Base-by-base conservation (phyloP, 2,113 vertebrate species). In the Talpa occidentalis region DNA sequence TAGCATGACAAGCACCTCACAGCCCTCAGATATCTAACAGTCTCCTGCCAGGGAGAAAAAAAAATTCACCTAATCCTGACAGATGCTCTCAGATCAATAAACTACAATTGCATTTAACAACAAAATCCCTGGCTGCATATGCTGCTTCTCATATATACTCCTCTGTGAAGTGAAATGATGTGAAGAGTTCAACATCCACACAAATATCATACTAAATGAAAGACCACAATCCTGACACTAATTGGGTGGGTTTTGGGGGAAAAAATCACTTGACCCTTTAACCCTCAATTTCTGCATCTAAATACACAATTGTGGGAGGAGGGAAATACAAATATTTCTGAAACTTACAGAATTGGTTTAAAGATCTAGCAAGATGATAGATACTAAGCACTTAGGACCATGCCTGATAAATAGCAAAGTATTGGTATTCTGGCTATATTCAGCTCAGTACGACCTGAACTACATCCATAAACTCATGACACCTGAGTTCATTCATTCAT, bases 31-130 rank as follows among this genome's bases (percentile, higher is more conserved):
- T 77, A 76, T 64, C 64, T n/a, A 74, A 37, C 11, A 89, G 28
- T 12, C 30, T 11, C 70, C 54, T 69, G 74, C 12, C 66, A 87
- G 66, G 52, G 37, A n/a, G n/a, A 44, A 84, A 72, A 44, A 24
- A 56, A 52, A 67, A 44, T 2, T 62, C 52, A 67, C 19, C 16
- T 87, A 76, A 67, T 91, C 30, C 21, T 91, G 30, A 80, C 22
- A 60, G 35, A 52, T 95, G 69, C 14, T 83, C 64, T 78, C 54
- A 66, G 52, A 93, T 91, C 40, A 74, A n/a, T 86, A 84, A 91
- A 74, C 10, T 66, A 76, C 30, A 86, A 52, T 70, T 24, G 28
- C 67, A 49, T 69, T 94, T 44, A 49, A 79, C 15, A 93, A 40
- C 22, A 80, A 60, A 91, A 52, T 59, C 35, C 5, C 4, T 11